phyloP scores from a whole-genome alignment of 2,797 vertebrate genomes.

The Platyrinchus mystaceus region DNA sequence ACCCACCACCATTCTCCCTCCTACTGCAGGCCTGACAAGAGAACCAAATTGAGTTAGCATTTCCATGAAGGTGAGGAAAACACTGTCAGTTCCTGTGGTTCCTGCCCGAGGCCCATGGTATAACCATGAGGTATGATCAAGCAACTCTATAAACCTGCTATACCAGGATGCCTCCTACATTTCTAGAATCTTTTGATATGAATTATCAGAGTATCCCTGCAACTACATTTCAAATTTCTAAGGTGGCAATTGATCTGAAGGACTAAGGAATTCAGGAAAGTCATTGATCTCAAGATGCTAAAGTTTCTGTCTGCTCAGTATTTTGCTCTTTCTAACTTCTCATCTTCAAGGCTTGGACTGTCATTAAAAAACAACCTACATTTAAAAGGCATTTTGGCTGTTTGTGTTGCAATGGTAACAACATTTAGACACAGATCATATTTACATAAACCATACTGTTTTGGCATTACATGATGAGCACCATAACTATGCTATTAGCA shows the following conservation, averaged over 20 bases:
- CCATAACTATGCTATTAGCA: neutral
- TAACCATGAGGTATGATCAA: neutral
- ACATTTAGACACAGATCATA: neutral
- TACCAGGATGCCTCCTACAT: neutral
- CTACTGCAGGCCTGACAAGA: neutral
- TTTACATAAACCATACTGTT: neutral
- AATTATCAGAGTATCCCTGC: neutral
- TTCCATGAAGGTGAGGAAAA: neutral
- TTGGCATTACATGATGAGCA: neutral
- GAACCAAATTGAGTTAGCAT: neutral
- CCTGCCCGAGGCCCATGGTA: rapidly evolving
- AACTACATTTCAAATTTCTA: neutral
- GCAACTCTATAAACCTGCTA: neutral
- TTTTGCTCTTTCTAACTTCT: neutral
- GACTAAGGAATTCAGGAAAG: neutral
- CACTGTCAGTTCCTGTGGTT: neutral
- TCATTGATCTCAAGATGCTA: neutral
- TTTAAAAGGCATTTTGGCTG: neutral
- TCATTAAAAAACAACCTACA: neutral
- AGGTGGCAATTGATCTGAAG: neutral
- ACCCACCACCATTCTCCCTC: neutral
- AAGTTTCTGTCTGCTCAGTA: neutral
- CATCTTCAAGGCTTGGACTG: neutral
- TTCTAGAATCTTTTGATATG: neutral
- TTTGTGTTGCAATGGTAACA: neutral